Base-by-base conservation (phyloP, 2,113 vertebrate genomes). In the Nyctibius bracteatus region DNA sequence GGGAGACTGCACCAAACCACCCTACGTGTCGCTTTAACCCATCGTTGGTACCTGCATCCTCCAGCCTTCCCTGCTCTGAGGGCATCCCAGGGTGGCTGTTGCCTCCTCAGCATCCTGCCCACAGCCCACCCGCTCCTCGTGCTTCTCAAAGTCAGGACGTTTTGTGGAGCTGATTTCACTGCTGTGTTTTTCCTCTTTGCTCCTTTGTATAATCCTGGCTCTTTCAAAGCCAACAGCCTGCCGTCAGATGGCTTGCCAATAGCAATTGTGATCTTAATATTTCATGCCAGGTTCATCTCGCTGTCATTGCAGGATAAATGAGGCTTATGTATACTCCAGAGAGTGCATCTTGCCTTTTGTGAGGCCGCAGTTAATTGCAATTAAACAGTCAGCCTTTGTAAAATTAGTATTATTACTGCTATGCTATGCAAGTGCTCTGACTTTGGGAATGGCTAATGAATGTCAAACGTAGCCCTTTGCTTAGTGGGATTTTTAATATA, bases 221-320 rank as follows among this genome's bases (percentile, higher is more conserved):
- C 95, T 93, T 94, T 95, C 92, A n/a, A n/a, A 87, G 91, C 97
- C 92, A 93, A 77, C 94, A 46, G 90, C 74, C 94, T 57, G 83
- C 71, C 14, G 8, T 97, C 97, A 95, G 96, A 97, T 97, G 96
- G 85, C 75, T 93, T 97, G 97, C 97, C 97, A 98, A 47, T 84
- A 88, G 93, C 88, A 75, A 74, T 93, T 92, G 90, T 96, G 96
- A 97, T 95, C 90, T 93, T 97, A 94, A 97, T 97, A 65, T 95
- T 96, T 97, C 96, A 92, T 71, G 96, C 97, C 97, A 97, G 96
- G 85, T 94, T 97, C 92, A 92, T 96, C 96, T 95, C 17, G 28
- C 89, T 89, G 73, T 90, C 96, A 81, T 86, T 94, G 77, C 86
- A 86, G 94, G 77, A 49, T 88, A 87, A 96, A 96, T 23, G 86